phyloP scores from a whole-genome alignment of 2,888 invertebrate species.

The Trachelus iudaicus region DNA sequence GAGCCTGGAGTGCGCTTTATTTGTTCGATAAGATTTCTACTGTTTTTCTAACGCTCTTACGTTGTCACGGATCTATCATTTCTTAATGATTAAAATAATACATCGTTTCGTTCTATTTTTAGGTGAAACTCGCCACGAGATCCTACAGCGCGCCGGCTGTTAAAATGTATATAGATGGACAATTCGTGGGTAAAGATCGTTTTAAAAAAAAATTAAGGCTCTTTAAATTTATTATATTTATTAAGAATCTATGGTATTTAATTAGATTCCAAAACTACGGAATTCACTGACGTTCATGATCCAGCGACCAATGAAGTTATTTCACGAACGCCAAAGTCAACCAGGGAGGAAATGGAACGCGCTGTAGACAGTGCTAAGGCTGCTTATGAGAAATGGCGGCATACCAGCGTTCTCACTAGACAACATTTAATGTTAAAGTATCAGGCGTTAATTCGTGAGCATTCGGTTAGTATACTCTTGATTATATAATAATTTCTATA shows the following conservation, averaged over 20 bases:
- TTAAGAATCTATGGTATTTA: constrained; percentile 9
- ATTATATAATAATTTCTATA: neutral
- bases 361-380: constrained; percentile 89
- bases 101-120: constrained; percentile 11
- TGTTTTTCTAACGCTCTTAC: neutral
- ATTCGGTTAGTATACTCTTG: constrained; percentile 56
- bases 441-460: constrained; percentile 61
- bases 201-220: neutral
- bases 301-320: constrained; percentile 92
- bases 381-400: constrained; percentile 83
- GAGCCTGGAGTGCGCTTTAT: neutral
- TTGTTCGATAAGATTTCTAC: neutral
- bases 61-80: neutral
- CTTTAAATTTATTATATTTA: neutral
- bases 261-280: constrained; percentile 88
- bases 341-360: constrained; percentile 86
- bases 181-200: constrained; percentile 72
- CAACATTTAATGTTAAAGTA: constrained; percentile 93
- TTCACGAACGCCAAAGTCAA: constrained; percentile 87
- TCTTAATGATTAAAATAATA: neutral
- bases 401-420: constrained; percentile 90
- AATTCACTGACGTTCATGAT: constrained; percentile 96
- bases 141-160: constrained; percentile 79
- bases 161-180: constrained; percentile 95
- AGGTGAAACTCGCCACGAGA: constrained; percentile 39